Evolutionary conservation across 2,888 invertebrate species (phyloP), one percentile per base, ranked within the genome.

Genomic region (Taenaris catops): DNA sequence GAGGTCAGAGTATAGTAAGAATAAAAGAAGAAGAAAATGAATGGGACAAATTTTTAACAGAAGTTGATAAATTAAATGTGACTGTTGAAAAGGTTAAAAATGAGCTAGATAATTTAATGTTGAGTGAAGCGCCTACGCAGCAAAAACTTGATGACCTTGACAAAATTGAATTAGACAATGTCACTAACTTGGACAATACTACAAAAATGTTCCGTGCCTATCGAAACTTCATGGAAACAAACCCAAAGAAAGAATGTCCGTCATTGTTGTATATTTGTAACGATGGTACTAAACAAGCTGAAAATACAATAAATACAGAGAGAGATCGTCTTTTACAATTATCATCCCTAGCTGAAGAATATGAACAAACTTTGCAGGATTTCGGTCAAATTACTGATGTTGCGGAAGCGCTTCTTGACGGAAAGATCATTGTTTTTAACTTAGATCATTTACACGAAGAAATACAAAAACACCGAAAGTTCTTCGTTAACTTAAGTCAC

Each of bases 381-480:
- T 95, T 96, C 53, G 91, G 91, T 4, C 94, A 96, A 62, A 95
- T 96, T 14, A 94, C 94, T 1, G 92, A 94, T 31, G 90, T 96
- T 3, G 96, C 96, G 0, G 94, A 96, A 65, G 92, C 92, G 21
- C 74, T 96, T 18, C 89, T 96, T 3, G 93, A 94, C 46, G 92
- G 92, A 48, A 92, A 93, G 23, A 91, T 96, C 16, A 90, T 91
- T 3, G 94, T 95, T 0, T 90, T 89, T 18, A 91, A 92, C 49
- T 78, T 95, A 41, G 92, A 93, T 52, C 94, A 95, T 53, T 76
- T 96, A n/a, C 94, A 94, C 56, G 94, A 95, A 56, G 96, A 96
- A 79, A 94, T 96, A 78, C 95, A 95, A 56, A 96, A 94, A 61
- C 95, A 96, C 56, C 89, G 96, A 19, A 95, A 94, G 59, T 96